Percentiles rank a stretch among this genome's conserved stretches.
Conservation (phyloP, 2,797 vertebrate species). For the Sebastes vulpes region DNA sequence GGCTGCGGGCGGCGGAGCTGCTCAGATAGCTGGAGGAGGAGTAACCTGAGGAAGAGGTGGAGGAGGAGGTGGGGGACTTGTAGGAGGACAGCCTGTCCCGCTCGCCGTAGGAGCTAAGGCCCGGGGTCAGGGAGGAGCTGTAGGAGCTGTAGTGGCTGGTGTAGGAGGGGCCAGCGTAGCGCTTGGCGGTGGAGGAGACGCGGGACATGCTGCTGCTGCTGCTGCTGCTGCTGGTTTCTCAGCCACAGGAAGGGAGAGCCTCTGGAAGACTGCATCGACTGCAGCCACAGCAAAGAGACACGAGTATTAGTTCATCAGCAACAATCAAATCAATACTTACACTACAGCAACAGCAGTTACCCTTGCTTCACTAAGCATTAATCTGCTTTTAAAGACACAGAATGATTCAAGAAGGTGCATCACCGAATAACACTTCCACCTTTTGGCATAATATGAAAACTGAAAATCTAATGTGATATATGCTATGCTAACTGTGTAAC, state of each 20-base stretch:
- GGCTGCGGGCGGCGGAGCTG: slow-evolving; percentile 71
- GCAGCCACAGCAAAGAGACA: slow-evolving; percentile 76
- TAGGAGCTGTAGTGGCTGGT: slow-evolving; percentile 92
- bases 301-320: slow-evolving; percentile 53
- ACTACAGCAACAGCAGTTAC: slow-evolving; percentile 32
- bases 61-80: slow-evolving; percentile 85
- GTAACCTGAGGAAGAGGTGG: slow-evolving; percentile 88
- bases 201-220: slow-evolving; percentile 88
- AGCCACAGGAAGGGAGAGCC: slow-evolving; percentile 73
- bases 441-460: background rate
- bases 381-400: slow-evolving; percentile 11
- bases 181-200: slow-evolving; percentile 95
- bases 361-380: background rate
- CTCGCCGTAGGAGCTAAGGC: slow-evolving; percentile 87
- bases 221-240: slow-evolving; percentile 77
- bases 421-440: background rate
- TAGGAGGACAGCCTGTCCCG: slow-evolving; percentile 89
- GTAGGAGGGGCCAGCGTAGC: slow-evolving; percentile 90
- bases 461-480: background rate
- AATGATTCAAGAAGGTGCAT: background rate
- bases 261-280: slow-evolving; percentile 91
- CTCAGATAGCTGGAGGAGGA: slow-evolving; percentile 89
- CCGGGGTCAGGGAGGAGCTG: slow-evolving; percentile 89
- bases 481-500: background rate
- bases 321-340: slow-evolving; percentile 41